A percentile compares a stretch with the other conserved stretches of the same genome.
These are phyloP conservation scores for Papilio polytes DNA, from an alignment of 1,140 invertebrate genomes.

Conservation along the genomic window DNA sequence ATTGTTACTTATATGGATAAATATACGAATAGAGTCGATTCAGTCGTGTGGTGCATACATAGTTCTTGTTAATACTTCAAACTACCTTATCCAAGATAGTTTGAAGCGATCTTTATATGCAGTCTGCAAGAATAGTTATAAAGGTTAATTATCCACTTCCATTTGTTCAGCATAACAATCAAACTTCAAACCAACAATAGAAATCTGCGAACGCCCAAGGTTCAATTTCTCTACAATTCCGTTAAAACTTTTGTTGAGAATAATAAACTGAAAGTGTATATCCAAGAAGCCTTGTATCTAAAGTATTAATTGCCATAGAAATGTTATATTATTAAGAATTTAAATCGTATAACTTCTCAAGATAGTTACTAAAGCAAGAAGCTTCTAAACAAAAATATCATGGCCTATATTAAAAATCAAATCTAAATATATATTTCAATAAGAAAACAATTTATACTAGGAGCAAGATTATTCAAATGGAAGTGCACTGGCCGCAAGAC, in stretches of 20 bases:
- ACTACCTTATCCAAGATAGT: neutral
- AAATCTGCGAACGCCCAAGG: constrained; percentile 26
- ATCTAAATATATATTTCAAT: neutral
- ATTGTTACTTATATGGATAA: neutral
- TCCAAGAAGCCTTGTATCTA: neutral
- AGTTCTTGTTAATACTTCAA: neutral
- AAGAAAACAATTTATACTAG: neutral
- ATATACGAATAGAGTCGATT: neutral
- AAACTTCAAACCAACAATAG: constrained; percentile 24
- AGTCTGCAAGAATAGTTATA: constrained; percentile 6
- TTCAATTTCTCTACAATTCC: constrained; percentile 29
- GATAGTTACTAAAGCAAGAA: neutral
- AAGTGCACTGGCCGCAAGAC: constrained; percentile 20
- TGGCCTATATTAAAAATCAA: neutral
- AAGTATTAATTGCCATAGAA: neutral
- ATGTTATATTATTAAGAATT: too few species aligned
- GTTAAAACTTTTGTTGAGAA: neutral
- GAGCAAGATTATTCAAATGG: neutral
- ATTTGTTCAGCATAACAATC: constrained; percentile 28
- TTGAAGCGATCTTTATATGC: neutral
- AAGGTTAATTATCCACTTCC: constrained; percentile 20
- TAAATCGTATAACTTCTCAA: too few species aligned
- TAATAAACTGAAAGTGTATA: neutral
- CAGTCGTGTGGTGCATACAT: neutral
- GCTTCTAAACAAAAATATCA: neutral